phyloP scores from a whole-genome alignment of 1,140 invertebrate genomes.

The Drosophila nigromelanica region DNA sequence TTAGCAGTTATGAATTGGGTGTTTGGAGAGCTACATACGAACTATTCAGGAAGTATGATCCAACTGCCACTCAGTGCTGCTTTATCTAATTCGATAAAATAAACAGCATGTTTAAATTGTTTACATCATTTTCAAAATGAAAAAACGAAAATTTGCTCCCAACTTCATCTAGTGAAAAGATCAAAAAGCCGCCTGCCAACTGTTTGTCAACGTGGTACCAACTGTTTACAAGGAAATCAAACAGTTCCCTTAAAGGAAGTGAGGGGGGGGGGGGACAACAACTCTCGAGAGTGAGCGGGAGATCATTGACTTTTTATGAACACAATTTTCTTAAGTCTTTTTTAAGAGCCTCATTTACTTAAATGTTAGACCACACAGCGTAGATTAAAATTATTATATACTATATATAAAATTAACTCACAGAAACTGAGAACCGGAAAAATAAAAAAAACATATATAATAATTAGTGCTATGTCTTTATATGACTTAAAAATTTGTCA shows the following conservation, averaged over 20 bases:
- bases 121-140: constrained; percentile 53
- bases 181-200: constrained; percentile 57
- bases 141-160: too few relatives aligned
- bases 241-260: constrained; percentile 40
- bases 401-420: constrained; percentile 8
- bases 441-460: constrained; percentile 2
- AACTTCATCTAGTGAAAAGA: constrained; percentile 42
- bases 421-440: constrained; percentile 10
- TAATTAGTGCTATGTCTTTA: too few relatives aligned
- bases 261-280: neutral
- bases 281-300: neutral
- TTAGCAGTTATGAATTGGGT: constrained; percentile 46
- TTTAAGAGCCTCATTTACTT: constrained; percentile 53
- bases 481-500: constrained; percentile 6
- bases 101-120: constrained; percentile 61
- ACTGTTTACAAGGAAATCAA: constrained; percentile 73
- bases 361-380: constrained; percentile 56
- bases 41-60: constrained; percentile 9
- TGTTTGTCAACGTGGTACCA: constrained; percentile 62
- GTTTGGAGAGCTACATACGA: neutral
- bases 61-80: constrained; percentile 39
- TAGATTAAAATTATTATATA: constrained; percentile 12
- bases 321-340: constrained; percentile 49
- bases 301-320: constrained; percentile 52
- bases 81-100: constrained; percentile 27